Conservation (phyloP, 2,888 invertebrate genomes). For the Dioctria rufipes region DNA sequence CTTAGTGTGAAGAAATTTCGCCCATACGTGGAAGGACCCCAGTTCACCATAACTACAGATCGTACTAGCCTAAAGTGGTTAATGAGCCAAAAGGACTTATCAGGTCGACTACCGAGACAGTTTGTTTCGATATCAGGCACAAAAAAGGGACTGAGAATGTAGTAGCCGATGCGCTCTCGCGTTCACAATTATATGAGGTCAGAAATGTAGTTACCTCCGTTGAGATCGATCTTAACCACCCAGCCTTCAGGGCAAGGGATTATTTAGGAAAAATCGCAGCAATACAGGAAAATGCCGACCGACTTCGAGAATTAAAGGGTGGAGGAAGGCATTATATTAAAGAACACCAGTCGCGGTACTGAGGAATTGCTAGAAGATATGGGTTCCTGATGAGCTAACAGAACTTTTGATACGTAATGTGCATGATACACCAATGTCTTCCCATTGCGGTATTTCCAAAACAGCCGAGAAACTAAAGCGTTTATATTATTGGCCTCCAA, state of each 20-base stretch:
- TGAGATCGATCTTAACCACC: no score
- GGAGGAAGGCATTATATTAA: no score
- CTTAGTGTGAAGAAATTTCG: constrained; percentile 54
- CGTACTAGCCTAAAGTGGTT: constrained; percentile 61
- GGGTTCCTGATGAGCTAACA: constrained; percentile 42
- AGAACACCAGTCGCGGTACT: no score
- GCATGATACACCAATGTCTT: constrained; percentile 33
- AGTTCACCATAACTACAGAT: no score
- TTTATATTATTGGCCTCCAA: no score
- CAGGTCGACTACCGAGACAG: constrained; percentile 62
- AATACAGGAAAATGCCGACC: no score
- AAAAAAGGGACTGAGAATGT: constrained; percentile 16
- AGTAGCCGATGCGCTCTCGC: neutral
- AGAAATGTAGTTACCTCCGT: no score
- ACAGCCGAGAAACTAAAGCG: no score
- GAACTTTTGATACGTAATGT: constrained; percentile 7
- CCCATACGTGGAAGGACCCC: constrained; percentile 57
- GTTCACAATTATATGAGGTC: no score
- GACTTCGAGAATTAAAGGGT: no score
- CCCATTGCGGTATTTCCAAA: constrained; percentile 51
- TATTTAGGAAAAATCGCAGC: no score
- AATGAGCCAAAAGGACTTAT: constrained; percentile 60
- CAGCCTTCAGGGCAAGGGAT: no score
- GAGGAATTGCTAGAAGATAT: constrained; percentile 2
- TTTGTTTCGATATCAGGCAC: constrained; percentile 55